phyloP scores from a whole-genome alignment of 2,113 vertebrate genomes.

The Dasyurus viverrinus region DNA sequence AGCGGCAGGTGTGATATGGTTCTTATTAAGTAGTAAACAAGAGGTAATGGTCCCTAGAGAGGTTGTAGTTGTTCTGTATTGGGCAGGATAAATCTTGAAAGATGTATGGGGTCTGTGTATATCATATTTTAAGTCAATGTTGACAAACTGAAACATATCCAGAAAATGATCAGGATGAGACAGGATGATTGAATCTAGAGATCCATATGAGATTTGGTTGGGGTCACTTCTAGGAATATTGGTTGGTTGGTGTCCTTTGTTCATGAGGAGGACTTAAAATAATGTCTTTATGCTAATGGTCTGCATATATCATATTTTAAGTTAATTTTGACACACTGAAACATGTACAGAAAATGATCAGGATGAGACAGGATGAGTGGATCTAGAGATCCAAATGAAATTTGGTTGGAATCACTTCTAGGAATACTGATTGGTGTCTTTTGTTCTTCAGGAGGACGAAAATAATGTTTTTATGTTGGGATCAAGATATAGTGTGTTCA shows the following conservation, averaged over 20 bases:
- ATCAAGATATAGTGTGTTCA: too few species aligned
- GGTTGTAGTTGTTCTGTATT: neutral
- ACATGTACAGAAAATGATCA: neutral
- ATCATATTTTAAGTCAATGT: neutral
- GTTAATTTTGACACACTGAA: neutral
- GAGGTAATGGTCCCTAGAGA: neutral
- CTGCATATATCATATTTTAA: neutral
- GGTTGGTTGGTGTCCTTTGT: too few species aligned
- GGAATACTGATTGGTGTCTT: neutral
- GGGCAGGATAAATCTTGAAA: neutral
- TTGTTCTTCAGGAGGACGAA: too few species aligned
- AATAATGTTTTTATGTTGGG: too few species aligned
- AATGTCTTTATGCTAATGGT: neutral
- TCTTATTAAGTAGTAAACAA: neutral
- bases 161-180: neutral
- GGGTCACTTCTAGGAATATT: neutral
- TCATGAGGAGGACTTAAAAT: too few species aligned
- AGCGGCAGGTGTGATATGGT: neutral
- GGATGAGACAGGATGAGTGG: neutral
- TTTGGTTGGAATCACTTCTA: neutral
- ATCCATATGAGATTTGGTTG: neutral
- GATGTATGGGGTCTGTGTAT: neutral
- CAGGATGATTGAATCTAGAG: neutral
- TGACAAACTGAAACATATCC: neutral
- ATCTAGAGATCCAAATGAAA: neutral